Base-by-base conservation (phyloP, 2,797 vertebrate species). In the Galaxias olidus region DNA sequence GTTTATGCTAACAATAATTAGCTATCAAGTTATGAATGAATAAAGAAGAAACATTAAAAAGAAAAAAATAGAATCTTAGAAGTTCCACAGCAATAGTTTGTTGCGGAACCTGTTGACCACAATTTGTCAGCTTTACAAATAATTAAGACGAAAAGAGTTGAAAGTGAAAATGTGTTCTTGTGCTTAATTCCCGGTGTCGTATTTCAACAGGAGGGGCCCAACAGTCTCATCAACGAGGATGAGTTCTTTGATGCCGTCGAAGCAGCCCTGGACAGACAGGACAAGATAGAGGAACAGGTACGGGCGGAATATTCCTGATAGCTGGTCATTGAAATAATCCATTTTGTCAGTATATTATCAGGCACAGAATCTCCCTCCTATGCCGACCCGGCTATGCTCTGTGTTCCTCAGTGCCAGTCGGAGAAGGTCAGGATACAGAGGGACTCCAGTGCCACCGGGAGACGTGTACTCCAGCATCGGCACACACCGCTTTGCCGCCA, bases 191-290 rank as follows among this genome's bases (percentile, higher is more conserved):
- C 42, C 66, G 11, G 58, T 63, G 30, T 65, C 50, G 15, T 52
- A 10, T 71, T 14, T 70, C 42, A 63, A 61, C 89, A 98, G 91
- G 94, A 96, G 80, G 94, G 94, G 57, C 94, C 94, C 68, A 96
- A 96, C 77, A 96, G 94, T 83, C 89, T 96, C 71, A 95, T 96
- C 74, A 96, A 96, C 82, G 94, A 95, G 83, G 94, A 96, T 72
- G 94, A 96, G 72, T 96, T 96, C 82, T 96, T 95, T 85, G 94
- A 96, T 88, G 94, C 94, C 72, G 94, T 96, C 77, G 94, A 96
- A 90, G 94, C 94, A 81, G 94, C 94, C 71, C 90, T 96, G 0
- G 94, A 96, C 83, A 89, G 94, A 79, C 94, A 96, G 75, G 94
- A 96, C 85, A 95, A 94, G 89, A 95, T 96, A 80, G 94, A 95